A percentile compares a stretch with the other conserved stretches of the same genome.
These are phyloP conservation scores for Dufourea novaeangliae DNA, from an alignment of 1,140 invertebrate genomes.

Conservation along the genomic window DNA sequence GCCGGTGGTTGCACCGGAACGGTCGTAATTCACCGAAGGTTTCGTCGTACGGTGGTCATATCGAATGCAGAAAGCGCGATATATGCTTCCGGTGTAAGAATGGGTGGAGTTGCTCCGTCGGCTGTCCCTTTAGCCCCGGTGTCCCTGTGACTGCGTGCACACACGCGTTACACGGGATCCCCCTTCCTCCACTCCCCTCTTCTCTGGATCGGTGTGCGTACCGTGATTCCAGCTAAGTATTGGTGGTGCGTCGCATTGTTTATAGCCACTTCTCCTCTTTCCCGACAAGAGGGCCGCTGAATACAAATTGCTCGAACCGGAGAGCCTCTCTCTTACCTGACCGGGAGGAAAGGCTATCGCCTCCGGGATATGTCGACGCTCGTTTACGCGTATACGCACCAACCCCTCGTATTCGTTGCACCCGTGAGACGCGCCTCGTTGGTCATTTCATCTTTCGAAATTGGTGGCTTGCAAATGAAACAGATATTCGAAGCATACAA, in stretches of 20 bases:
- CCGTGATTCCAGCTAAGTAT: constrained; percentile 70
- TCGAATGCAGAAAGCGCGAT: constrained; percentile 75
- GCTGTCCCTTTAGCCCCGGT: constrained; percentile 70
- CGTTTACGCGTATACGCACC: constrained; percentile 56
- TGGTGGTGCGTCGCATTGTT: constrained; percentile 77
- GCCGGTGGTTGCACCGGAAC: constrained; percentile 36
- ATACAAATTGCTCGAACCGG: constrained; percentile 74
- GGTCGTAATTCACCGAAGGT: constrained; percentile 52
- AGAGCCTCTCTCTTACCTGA: constrained; percentile 55
- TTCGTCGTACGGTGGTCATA: constrained; percentile 64
- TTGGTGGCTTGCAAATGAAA: too few species aligned
- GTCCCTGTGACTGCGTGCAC: constrained; percentile 40
- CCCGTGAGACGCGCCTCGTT: constrained; percentile 17
- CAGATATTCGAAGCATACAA: too few species aligned
- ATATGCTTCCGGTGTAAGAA: constrained; percentile 74
- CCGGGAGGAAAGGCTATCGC: constrained; percentile 36
- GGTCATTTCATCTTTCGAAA: too few species aligned
- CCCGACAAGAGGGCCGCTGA: constrained; percentile 70
- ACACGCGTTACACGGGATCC: constrained; percentile 17
- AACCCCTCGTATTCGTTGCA: constrained; percentile 18
- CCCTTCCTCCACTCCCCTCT: not conserved
- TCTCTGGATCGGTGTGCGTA: constrained; percentile 30
- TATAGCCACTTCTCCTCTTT: constrained; percentile 78
- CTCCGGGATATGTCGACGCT: constrained; percentile 52
- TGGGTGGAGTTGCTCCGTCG: constrained; percentile 71